Evolutionary conservation across 2,888 invertebrate genomes (phyloP).

Genomic region (Mythimna albipuncta): DNA sequence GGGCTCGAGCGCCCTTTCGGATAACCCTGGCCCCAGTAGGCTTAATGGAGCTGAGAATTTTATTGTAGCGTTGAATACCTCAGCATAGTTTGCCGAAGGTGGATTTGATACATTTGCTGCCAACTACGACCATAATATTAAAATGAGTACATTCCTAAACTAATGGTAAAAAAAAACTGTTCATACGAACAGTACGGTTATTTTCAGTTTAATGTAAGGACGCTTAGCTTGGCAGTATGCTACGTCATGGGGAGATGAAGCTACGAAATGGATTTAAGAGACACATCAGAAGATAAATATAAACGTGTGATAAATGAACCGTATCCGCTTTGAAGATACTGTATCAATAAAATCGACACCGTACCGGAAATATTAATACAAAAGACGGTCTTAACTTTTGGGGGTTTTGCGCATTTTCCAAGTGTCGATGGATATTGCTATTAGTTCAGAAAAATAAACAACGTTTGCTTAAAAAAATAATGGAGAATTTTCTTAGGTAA

Average conservation of each 20-base stretch:
- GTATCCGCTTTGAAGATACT: neutral
- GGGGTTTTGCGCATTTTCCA: neutral
- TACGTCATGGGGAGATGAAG: neutral
- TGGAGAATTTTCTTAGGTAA: neutral
- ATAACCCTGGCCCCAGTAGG: no score
- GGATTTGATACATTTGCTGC: no score
- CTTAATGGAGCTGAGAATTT: no score
- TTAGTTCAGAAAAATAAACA: neutral
- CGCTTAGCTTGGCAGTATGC: neutral
- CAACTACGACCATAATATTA: no score
- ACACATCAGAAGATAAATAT: neutral
- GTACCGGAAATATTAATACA: neutral
- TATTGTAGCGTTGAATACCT: no score
- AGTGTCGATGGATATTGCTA: neutral
- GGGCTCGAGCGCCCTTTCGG: no score
- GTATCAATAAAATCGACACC: neutral
- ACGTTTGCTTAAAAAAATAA: neutral
- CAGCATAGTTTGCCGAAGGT: no score
- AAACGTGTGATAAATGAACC: neutral
- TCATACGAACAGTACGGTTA: no score
- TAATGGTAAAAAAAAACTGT: no score
- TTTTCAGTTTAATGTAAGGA: neutral
- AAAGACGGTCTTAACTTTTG: neutral
- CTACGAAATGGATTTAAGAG: conserved; percentile 2
- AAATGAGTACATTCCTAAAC: no score